These are phyloP conservation scores for Cantharis lateralis DNA, from an alignment of 2,888 invertebrate species.

Conservation along the genomic window DNA sequence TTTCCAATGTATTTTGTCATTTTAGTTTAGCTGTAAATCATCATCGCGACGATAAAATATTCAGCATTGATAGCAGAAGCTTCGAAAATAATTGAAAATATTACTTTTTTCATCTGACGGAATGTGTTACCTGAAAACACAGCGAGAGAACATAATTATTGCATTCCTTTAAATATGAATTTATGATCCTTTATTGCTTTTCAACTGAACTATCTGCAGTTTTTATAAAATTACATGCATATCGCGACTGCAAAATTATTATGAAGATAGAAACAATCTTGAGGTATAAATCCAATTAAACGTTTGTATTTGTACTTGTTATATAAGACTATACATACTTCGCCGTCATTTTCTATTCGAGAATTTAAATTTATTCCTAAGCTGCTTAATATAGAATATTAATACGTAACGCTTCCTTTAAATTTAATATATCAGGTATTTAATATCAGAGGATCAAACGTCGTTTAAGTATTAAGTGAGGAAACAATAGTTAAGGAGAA, in stretches of 20 bases:
- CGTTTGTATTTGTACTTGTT: not conserved
- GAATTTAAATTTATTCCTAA: not conserved
- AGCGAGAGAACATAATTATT: not conserved
- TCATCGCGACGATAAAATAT: not conserved
- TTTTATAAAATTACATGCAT: not conserved
- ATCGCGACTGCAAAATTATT: not conserved
- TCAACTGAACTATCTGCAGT: not conserved
- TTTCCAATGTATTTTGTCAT: not conserved
- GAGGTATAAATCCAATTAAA: not conserved
- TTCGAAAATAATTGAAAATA: not conserved
- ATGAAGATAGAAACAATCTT: not conserved
- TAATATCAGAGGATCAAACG: slow-evolving; percentile 11
- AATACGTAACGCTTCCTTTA: slow-evolving; percentile 2
- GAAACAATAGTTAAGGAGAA: slow-evolving; percentile 7
- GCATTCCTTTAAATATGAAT: not conserved
- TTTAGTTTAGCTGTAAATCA: not conserved
- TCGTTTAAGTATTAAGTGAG: not conserved
- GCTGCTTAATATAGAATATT: slow-evolving; percentile 2
- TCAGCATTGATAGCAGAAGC: not conserved
- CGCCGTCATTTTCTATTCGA: not conserved
- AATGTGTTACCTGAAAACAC: not conserved
- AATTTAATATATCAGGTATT: slow-evolving; percentile 9
- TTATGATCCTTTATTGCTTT: not conserved
- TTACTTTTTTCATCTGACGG: not conserved
- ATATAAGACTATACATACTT: not conserved